These are phyloP conservation scores for Cyanistes caeruleus DNA, from an alignment of 2,113 vertebrate genomes.

Conservation along the genomic window DNA sequence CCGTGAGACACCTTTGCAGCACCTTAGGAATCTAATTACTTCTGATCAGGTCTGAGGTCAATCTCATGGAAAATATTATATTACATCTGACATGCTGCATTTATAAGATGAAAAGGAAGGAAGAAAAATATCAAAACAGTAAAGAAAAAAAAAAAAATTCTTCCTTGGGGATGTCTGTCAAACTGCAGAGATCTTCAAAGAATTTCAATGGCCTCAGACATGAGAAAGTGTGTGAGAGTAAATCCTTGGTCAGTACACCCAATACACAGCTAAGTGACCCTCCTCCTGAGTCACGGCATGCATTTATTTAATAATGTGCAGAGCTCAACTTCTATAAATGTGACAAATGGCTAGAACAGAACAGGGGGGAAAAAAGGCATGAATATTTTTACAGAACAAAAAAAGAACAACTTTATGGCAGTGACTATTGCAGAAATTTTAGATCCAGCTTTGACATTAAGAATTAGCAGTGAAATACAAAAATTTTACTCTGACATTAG, in stretches of 20 bases:
- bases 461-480: conserved; percentile 44
- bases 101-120: conserved; percentile 65
- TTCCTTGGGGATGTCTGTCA: conserved; percentile 74
- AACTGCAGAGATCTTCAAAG: conserved; percentile 64
- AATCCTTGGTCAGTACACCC: conserved; percentile 62
- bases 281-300: conserved; percentile 44
- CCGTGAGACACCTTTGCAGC: neutral
- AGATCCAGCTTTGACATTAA: conserved; percentile 49
- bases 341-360: conserved; percentile 65
- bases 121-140: conserved; percentile 67
- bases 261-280: conserved; percentile 55
- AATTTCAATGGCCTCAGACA: conserved; percentile 73
- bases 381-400: conserved; percentile 57
- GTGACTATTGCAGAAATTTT: conserved; percentile 9
- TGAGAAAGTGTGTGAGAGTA: conserved; percentile 33
- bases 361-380: neutral
- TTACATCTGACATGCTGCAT: conserved; percentile 59
- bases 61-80: conserved; percentile 55
- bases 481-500: conserved; percentile 24
- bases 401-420: conserved; percentile 46
- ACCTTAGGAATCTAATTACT: conserved; percentile 69
- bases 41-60: conserved; percentile 62
- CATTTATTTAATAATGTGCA: conserved; percentile 70
- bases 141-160: conserved; percentile 37
- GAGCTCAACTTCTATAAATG: conserved; percentile 70